phyloP scores from a whole-genome alignment of 2,797 vertebrate genomes.

The Lophotriccus pileatus region DNA sequence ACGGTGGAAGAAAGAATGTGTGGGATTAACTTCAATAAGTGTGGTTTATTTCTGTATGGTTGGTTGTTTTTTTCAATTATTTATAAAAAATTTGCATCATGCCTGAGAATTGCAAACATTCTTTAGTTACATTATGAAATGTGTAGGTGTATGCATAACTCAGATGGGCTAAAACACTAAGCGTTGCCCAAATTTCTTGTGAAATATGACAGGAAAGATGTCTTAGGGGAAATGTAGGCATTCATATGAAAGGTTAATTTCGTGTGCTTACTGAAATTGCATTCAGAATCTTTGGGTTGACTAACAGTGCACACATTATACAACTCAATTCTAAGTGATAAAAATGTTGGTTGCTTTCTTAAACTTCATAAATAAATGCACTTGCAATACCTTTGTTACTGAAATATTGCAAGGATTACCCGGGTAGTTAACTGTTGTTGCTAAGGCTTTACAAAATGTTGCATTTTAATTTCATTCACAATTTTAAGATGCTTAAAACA shows the following conservation, averaged over 20 bases:
- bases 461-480: neutral
- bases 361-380: neutral
- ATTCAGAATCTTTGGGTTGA: slow-evolving; percentile 19
- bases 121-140: slow-evolving; percentile 43
- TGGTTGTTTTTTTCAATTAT: slow-evolving; percentile 46
- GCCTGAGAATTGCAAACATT: slow-evolving; percentile 24
- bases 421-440: neutral
- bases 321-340: neutral
- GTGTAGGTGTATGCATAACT: slow-evolving; percentile 57
- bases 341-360: neutral
- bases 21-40: slow-evolving; percentile 46
- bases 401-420: neutral
- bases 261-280: slow-evolving; percentile 14
- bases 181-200: slow-evolving; percentile 48
- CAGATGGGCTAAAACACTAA: slow-evolving; percentile 41
- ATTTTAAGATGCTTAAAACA: neutral
- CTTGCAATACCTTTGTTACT: neutral
- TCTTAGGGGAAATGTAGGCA: slow-evolving; percentile 23
- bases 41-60: slow-evolving; percentile 30
- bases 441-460: neutral
- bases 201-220: slow-evolving; percentile 35
- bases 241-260: slow-evolving; percentile 40
- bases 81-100: slow-evolving; percentile 60
- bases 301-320: neutral
- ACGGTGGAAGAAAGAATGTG: slow-evolving; percentile 41